Conservation (phyloP, 1,140 invertebrate species). For the Mycetomoellerius zeteki region DNA sequence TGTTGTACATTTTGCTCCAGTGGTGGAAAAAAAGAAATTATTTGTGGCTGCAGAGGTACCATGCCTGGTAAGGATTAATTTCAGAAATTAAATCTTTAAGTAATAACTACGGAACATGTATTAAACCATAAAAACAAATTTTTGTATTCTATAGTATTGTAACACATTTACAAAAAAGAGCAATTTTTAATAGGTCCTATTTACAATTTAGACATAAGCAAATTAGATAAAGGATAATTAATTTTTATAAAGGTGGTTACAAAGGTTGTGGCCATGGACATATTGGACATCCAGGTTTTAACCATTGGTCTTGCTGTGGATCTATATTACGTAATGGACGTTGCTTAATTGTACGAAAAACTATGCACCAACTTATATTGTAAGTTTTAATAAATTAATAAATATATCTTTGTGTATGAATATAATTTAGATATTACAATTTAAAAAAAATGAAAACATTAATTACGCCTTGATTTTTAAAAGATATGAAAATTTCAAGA, state of each 20-base stretch:
- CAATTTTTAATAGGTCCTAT: not conserved
- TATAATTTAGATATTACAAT: not conserved
- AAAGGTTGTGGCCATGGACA: slow-evolving; percentile 93
- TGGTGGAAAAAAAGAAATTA: slow-evolving; percentile 90
- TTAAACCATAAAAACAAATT: slow-evolving; percentile 1
- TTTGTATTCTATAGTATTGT: not conserved
- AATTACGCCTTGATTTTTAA: not conserved
- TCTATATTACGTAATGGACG: slow-evolving; percentile 80
- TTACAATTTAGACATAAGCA: not conserved
- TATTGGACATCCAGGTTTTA: slow-evolving; percentile 91
- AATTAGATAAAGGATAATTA: slow-evolving; percentile 44
- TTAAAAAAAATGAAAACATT: not conserved
- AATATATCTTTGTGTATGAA: not conserved
- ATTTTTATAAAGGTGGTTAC: slow-evolving; percentile 88
- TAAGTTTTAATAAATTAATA: slow-evolving; percentile 42
- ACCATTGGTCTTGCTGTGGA: slow-evolving; percentile 95
- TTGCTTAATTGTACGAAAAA: slow-evolving; percentile 79
- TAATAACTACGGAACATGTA: not conserved
- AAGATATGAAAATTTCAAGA: not conserved
- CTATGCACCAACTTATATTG: slow-evolving; percentile 75
- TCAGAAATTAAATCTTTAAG: not conserved
- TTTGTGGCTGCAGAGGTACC: slow-evolving; percentile 90
- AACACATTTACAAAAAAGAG: not conserved
- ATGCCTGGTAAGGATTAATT: slow-evolving; percentile 88
- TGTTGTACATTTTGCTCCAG: slow-evolving; percentile 94